A percentile compares a stretch with the other conserved stretches of the same genome.
Conservation (phyloP, 2,888 invertebrate genomes). For the Pterostichus niger region DNA sequence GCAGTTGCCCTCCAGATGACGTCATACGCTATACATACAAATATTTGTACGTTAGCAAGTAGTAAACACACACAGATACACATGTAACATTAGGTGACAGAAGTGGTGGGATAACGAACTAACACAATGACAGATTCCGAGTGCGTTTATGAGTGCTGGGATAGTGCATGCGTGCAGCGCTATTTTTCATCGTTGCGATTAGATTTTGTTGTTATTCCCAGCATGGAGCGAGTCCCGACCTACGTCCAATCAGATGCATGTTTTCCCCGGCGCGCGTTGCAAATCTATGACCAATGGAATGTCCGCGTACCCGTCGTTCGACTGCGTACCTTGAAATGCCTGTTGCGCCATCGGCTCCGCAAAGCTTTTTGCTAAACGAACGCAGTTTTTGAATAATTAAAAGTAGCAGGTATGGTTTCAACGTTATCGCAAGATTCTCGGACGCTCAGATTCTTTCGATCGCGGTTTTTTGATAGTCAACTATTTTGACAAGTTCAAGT, state of each 20-base stretch:
- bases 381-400: slow-evolving; percentile 47
- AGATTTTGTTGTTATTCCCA: slow-evolving; percentile 52
- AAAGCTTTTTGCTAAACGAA: not conserved
- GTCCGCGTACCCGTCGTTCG: slow-evolving; percentile 5
- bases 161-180: not conserved
- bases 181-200: slow-evolving; percentile 58
- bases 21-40: too few species aligned
- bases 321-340: slow-evolving; percentile 59
- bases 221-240: slow-evolving; percentile 49
- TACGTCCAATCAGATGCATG: slow-evolving; percentile 62
- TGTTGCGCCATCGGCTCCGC: slow-evolving; percentile 55
- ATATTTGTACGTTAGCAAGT: too few species aligned
- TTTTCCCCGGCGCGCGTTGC: slow-evolving; percentile 38
- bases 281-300: slow-evolving; percentile 64
- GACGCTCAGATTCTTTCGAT: not conserved
- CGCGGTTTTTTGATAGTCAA: not conserved
- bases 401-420: not conserved
- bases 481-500: slow-evolving; percentile 12
- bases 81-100: too few species aligned
- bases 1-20: too few species aligned
- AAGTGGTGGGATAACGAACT: too few species aligned
- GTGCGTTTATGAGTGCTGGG: too few species aligned
- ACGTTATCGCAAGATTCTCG: not conserved
- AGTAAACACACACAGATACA: too few species aligned
- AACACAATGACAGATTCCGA: too few species aligned